Conservation (phyloP, 23 tunicate genomes). For the Corella eumyota region DNA sequence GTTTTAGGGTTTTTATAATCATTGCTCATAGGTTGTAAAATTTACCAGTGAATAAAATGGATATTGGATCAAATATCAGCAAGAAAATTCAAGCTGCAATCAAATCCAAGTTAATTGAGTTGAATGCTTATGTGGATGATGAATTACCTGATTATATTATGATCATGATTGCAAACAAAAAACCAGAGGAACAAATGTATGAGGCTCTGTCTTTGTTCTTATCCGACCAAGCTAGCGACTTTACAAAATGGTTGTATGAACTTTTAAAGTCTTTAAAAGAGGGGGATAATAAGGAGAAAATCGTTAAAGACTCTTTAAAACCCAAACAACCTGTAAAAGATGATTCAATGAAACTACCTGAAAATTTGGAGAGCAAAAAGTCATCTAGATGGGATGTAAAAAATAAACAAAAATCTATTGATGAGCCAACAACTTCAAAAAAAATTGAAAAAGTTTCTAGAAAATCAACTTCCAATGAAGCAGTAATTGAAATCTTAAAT, state of each 20-base stretch:
- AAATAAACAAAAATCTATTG: not conserved
- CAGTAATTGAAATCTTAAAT: conserved; percentile 40
- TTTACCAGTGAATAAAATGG: no score
- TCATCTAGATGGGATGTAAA: conserved; percentile 6
- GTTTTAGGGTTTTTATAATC: no score
- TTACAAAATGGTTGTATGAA: conserved; percentile 88
- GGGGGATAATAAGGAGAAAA: conserved; percentile 2
- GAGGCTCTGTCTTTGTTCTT: conserved; percentile 80
- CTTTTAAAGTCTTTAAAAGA: conserved; percentile 22
- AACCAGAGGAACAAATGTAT: conserved; percentile 76
- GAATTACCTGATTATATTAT: conserved; percentile 95
- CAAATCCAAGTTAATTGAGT: conserved; percentile 71
- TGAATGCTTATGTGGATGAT: conserved; percentile 89
- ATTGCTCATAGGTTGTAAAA: no score
- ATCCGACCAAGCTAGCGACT: conserved; percentile 37
- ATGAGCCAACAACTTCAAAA: no score
- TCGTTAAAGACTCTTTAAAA: no score
- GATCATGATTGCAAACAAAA: conserved; percentile 97
- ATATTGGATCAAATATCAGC: conserved; percentile 61
- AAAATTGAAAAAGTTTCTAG: no score
- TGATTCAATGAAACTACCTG: no score
- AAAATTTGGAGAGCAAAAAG: no score
- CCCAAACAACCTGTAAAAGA: no score
- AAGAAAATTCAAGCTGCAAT: conserved; percentile 73
- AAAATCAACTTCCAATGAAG: no score